Conservation (phyloP, 2,888 invertebrate genomes). For the Chrysotoxum bicinctum region DNA sequence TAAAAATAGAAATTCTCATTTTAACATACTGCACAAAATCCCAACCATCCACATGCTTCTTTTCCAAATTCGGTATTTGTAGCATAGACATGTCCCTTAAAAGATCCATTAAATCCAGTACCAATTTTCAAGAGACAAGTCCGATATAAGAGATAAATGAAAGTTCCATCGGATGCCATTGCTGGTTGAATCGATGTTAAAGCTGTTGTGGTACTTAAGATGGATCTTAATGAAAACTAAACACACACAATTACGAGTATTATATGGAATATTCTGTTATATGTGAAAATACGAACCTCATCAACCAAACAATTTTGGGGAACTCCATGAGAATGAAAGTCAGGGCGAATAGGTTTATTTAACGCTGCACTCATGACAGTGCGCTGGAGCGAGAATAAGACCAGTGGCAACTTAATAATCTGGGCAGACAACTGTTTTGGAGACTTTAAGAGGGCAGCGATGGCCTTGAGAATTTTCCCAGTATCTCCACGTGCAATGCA, state of each 20-base stretch:
- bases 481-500: conserved; percentile 97
- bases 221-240: conserved; percentile 79
- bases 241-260: conserved; percentile 18
- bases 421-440: conserved; percentile 89
- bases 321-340: conserved; percentile 94
- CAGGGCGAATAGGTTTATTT: conserved; percentile 91
- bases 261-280: background rate
- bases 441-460: conserved; percentile 94
- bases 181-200: conserved; percentile 82
- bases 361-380: conserved; percentile 94
- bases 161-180: conserved; percentile 94
- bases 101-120: conserved; percentile 95
- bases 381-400: conserved; percentile 91
- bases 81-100: conserved; percentile 93
- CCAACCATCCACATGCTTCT: conserved; percentile 91
- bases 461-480: conserved; percentile 92
- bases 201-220: conserved; percentile 82
- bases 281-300: conserved; percentile 81
- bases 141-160: conserved; percentile 92
- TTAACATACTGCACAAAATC: conserved; percentile 89
- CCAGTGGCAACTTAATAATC: conserved; percentile 92
- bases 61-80: conserved; percentile 92
- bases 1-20: background rate
- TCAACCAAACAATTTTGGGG: conserved; percentile 89
- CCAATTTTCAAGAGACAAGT: conserved; percentile 96